Evolutionary conservation across 2,113 vertebrate species (phyloP), one percentile per base, ranked within the genome.

Genomic region (Patagioenas fasciata): DNA sequence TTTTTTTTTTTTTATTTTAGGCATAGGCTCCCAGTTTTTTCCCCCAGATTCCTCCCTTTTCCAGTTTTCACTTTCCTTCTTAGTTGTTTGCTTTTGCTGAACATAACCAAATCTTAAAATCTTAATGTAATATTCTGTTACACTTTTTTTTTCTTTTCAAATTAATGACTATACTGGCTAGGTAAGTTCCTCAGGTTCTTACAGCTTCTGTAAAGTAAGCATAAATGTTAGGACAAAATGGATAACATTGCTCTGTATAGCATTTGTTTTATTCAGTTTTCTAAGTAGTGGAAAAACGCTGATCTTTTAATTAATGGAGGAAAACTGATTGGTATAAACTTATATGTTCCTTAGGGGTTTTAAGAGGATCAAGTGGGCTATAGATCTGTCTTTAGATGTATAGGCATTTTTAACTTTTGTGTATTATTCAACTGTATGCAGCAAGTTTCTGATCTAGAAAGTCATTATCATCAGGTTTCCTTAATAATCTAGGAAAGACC

Each of bases 271-370:
- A 77, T 94, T 96, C 83, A 92, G 15, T 96, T 48, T 92, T 91
- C 24, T 89, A 89, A 94, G 82, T 92, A 96, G 90, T 87, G 47
- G 84, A 85, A 40, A 97, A 95, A 95, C 54, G 38, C 14, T 88
- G 77, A 93, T 95, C 29, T 94, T 81, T 67, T 94, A 91, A 96
- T 97, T 94, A 96, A 95, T 91, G 57, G 66, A 91, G 28, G 96
- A 96, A 96, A 53, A 47, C 20, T 88, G 70, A 91, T 95, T 95
- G 88, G 29, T 74, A 81, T 73, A 97, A 96, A 97, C 24, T 92
- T 89, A 2, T 10, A 29, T 75, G 42, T 62, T 85, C 51, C 53
- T 89, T 87, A 88, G n/a, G 32, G 7, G 20, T 78, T 82, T 91
- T 87, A 95, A 91, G 66, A 80, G 51, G 36, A 83, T 54, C 5